Evolutionary conservation across 2,888 invertebrate genomes (phyloP).

Genomic region (Phyllotreta striolata): DNA sequence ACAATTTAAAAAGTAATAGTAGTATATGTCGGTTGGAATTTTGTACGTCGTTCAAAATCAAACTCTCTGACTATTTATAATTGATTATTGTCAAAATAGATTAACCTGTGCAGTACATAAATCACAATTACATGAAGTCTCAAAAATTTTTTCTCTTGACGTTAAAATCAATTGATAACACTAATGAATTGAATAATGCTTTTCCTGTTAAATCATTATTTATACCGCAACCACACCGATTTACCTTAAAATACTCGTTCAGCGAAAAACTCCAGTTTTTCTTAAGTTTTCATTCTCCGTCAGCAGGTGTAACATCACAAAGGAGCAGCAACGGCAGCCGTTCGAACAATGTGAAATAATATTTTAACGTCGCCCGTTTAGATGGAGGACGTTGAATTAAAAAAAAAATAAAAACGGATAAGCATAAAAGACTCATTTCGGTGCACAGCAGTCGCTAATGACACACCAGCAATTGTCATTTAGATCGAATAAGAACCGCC

Average conservation of each 20-base stretch:
- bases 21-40: slow-evolving; percentile 6
- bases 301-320: slow-evolving; percentile 12
- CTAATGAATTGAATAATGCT: slow-evolving; percentile 2
- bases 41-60: slow-evolving; percentile 16
- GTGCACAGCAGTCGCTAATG: slow-evolving; percentile 41
- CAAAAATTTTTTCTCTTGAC: background rate
- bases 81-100: slow-evolving; percentile 23
- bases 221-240: too few relatives aligned
- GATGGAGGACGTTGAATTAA: slow-evolving; percentile 33
- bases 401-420: slow-evolving; percentile 37
- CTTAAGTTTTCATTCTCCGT: slow-evolving; percentile 22
- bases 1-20: background rate
- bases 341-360: slow-evolving; percentile 35
- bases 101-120: slow-evolving; percentile 6
- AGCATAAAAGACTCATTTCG: slow-evolving; percentile 41
- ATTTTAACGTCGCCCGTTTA: slow-evolving; percentile 33
- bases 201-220: too few relatives aligned
- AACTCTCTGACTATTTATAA: slow-evolving; percentile 18
- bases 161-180: too few relatives aligned
- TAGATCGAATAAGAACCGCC: slow-evolving; percentile 41
- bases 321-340: slow-evolving; percentile 11
- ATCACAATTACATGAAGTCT: background rate
- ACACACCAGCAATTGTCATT: slow-evolving; percentile 45
- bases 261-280: background rate
- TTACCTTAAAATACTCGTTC: background rate